Evolutionary conservation across 2,888 invertebrate genomes (phyloP), one percentile per base, ranked within the genome.

Genomic region (Ochropacha duplaris): DNA sequence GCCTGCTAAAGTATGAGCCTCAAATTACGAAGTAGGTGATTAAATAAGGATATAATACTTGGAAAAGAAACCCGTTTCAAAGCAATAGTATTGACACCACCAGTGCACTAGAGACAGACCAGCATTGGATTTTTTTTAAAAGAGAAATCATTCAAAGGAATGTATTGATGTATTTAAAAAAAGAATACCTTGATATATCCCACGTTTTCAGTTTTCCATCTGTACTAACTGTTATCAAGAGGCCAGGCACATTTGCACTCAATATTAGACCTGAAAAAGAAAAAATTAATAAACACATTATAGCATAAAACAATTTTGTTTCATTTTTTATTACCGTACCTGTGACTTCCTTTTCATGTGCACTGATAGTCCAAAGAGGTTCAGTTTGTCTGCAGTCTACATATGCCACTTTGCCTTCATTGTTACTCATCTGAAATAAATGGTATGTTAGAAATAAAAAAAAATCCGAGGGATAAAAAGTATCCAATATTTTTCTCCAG

Each of bases 151-250:
- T n/a, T n/a, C n/a, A n/a, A n/a, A 14, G 22, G 1, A 51, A 22
- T 44, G 50, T 52, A 34, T 11, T 26, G n/a, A n/a, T 22, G 34
- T 8, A 50, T n/a, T 0, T 57, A 11, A 2, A 16, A 4, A 44
- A 54, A 54, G 4, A 28, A 16, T 71, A 91, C 90, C 85, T 76
- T 1, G 84, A 72, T 65, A 89, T 94, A 76, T 98, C 98, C 98
- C 98, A 99, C 0, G 96, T 94, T 91, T 98, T 98, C 4, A 98
- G 82, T n/a, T 93, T 92, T 62, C 96, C 96, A 81, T 98, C 98
- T 1, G 95, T 94, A 6, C 97, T 96, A 1, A 95, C 94, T 0
- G 97, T 97, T 2, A 97, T 93, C 78, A 99, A 88, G 54, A 97
- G 88, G 4, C 96, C 96, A 0, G 96, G 95, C 59, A 96, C 95